Percentiles rank a stretch among this genome's conserved stretches.
Conservation (phyloP, 2,888 invertebrate species). For the Embidobia sp. region DNA sequence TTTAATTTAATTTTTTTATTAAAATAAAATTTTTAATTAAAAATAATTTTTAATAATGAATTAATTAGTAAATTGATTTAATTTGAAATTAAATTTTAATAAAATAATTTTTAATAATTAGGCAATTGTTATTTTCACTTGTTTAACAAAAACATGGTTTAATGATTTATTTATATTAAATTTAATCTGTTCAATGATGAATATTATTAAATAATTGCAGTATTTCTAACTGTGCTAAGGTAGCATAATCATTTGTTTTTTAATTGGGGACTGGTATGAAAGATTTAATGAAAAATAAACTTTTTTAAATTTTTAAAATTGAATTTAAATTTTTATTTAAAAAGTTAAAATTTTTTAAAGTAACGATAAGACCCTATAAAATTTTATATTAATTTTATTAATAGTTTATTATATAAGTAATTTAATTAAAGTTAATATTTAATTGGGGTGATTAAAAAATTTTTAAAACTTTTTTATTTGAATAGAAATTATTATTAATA, state of each 20-base stretch:
- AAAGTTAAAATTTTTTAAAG: conserved; percentile 86
- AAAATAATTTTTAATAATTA: conserved; percentile 83
- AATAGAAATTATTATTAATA: conserved; percentile 83
- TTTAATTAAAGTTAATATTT: conserved; percentile 83
- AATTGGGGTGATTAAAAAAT: conserved; percentile 86
- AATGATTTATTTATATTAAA: conserved; percentile 85
- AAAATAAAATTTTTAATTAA: conserved; percentile 79
- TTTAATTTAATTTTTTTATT: conserved; percentile 77
- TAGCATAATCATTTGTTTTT: conserved; percentile 91
- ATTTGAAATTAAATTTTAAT: conserved; percentile 66
- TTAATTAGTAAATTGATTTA: conserved; percentile 69
- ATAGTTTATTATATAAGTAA: conserved; percentile 69
- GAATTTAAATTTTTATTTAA: conserved; percentile 85
- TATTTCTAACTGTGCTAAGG: conserved; percentile 90
- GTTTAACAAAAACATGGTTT: conserved; percentile 91
- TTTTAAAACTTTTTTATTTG: conserved; percentile 83
- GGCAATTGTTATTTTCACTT: conserved; percentile 85
- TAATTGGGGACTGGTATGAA: conserved; percentile 91
- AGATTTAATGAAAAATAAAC: conserved; percentile 86
- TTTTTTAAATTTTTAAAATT: conserved; percentile 83
- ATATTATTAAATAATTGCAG: conserved; percentile 88
- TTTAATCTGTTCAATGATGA: conserved; percentile 90
- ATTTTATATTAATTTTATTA: conserved; percentile 82
- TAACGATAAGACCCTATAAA: conserved; percentile 92
- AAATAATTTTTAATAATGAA: conserved; percentile 77